Evolutionary conservation across 37 sponge, comb jelly and placozoan species (phyloP).

Genomic region (Bolinopsis microptera): DNA sequence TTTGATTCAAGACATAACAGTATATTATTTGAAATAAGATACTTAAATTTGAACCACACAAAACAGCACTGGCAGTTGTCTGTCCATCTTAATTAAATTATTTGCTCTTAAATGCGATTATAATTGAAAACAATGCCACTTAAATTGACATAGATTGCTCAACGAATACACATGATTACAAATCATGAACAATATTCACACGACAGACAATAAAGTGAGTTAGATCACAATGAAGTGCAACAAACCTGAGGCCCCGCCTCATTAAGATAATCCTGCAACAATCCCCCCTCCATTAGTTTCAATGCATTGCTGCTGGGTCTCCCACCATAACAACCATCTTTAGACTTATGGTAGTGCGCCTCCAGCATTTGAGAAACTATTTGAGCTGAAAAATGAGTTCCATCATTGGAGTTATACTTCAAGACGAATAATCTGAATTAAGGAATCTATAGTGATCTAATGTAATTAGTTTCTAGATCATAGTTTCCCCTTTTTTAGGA

Average conservation of each 20-base stretch:
- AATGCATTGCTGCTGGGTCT: neutral
- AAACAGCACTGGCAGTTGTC: too few relatives aligned
- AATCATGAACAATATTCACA: neutral
- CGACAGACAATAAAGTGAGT: too few relatives aligned
- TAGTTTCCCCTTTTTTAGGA: neutral
- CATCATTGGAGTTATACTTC: neutral
- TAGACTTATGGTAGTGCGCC: constrained; percentile 7
- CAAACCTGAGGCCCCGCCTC: constrained; percentile 46
- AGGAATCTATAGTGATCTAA: neutral
- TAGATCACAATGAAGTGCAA: too few relatives aligned
- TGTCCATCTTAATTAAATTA: too few relatives aligned
- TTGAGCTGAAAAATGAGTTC: neutral
- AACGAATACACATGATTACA: neutral
- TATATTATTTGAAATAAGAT: too few relatives aligned
- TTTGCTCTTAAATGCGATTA: neutral
- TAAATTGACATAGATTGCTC: neutral
- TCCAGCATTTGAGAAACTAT: constrained; percentile 15
- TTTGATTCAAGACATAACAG: too few relatives aligned
- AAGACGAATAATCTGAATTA: neutral
- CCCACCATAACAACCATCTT: constrained; percentile 2
- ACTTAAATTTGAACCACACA: neutral
- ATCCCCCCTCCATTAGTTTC: constrained; percentile 44
- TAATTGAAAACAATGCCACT: neutral
- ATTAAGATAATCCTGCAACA: constrained; percentile 46
- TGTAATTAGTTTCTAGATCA: neutral